These are phyloP conservation scores for Sarcophilus harrisii DNA, from an alignment of 2,797 vertebrate genomes.

Conservation along the genomic window DNA sequence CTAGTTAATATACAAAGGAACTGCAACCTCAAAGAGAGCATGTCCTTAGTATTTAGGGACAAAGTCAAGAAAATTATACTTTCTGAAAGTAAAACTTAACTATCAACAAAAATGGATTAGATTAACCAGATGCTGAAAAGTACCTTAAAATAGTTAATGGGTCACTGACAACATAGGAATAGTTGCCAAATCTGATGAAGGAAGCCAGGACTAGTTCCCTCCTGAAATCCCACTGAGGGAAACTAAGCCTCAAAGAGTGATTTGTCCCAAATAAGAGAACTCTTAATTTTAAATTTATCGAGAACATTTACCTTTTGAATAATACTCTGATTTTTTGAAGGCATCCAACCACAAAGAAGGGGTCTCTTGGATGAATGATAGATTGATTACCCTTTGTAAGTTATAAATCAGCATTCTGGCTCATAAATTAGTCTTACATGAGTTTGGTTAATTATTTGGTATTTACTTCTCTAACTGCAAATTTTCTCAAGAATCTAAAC, in stretches of 20 bases:
- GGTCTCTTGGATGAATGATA: background rate
- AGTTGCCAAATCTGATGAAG: background rate
- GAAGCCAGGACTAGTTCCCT: background rate
- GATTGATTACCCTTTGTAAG: background rate
- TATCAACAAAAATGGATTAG: background rate
- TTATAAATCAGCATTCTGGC: background rate
- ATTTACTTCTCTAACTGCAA: background rate
- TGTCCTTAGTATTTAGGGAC: background rate
- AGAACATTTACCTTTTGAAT: background rate
- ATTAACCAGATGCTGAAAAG: background rate
- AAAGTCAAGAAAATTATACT: background rate
- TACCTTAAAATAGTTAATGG: background rate
- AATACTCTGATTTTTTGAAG: background rate
- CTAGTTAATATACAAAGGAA: background rate
- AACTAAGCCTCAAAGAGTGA: background rate
- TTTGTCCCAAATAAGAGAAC: background rate
- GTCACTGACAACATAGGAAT: background rate
- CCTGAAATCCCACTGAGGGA: background rate
- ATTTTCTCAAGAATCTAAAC: background rate
- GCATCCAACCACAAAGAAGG: background rate
- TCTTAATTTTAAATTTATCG: background rate
- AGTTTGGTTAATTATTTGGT: background rate
- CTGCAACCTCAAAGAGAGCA: background rate
- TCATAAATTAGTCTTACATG: background rate
- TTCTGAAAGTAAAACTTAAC: background rate